Base-by-base conservation (phyloP, 2,888 invertebrate species). In the Laothoe populi region DNA sequence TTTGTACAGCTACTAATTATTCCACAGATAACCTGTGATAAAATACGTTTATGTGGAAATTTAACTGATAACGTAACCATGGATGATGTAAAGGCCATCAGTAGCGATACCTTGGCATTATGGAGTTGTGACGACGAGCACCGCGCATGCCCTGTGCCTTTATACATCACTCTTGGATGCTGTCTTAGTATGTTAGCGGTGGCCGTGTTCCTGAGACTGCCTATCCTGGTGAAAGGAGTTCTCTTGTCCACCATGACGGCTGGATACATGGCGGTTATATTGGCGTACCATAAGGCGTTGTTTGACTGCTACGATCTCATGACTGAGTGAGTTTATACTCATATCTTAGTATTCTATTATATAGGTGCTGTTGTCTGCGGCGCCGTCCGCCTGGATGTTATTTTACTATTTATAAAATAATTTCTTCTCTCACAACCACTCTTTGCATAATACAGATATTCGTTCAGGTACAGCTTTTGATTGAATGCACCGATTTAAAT, bases 131-230 rank as follows among this genome's bases (percentile, higher is more conserved):
- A 89, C 57, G 95, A 96, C 66, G 53, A 53, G 11, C 97, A 98
- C 81, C 93, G 97, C 59, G 95, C 95, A 19, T 97, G 97, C 76
- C 96, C 97, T 0, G 90, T 98, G 62, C 98, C 98, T 0, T 95
- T 98, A 64, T 98, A 98, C 86, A 96, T 98, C 46, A 96, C 97
- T 4, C 88, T 98, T 13, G 97, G 97, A 11, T 97, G 97, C 74
- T 95, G 97, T 61, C 94, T 98, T 70, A 96, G 97, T 60, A 97
- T 96, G 88, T 93, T 98, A 63, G 95, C 97, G 0, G 96, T 98
- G 31, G 96, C 97, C 0, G 95, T 98, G 64, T 98, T 98, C 87
- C 93, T 98, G 59, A 93, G 95, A 66, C 93, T 98, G 60, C 97
- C 98, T 8, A 96, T 98, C 70, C 87, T 97, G 68, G 94, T 97